These are phyloP conservation scores for Tenodera sinensis DNA, from an alignment of 2,888 invertebrate species.

Conservation along the genomic window DNA sequence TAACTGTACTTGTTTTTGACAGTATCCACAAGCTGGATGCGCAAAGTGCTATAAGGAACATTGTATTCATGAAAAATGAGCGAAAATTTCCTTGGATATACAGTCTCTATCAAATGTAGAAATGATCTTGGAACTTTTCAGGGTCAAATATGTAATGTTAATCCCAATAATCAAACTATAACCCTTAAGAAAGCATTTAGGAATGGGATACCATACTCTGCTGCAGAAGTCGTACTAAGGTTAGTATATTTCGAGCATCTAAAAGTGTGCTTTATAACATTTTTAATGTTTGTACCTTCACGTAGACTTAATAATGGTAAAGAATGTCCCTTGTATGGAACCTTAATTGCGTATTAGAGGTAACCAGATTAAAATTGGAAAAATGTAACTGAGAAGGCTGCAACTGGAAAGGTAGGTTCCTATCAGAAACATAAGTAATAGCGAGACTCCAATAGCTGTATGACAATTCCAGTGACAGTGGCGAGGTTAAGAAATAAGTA, in stretches of 20 bases:
- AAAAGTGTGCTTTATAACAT: background rate
- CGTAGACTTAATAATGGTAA: too few relatives aligned
- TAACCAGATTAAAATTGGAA: too few relatives aligned
- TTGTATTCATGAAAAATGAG: background rate
- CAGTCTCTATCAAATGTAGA: conserved; percentile 79
- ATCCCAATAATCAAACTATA: conserved; percentile 59
- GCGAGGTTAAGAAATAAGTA: too few relatives aligned
- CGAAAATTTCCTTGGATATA: conserved; percentile 58
- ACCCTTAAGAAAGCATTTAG: conserved; percentile 77
- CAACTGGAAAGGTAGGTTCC: too few relatives aligned
- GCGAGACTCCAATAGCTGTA: too few relatives aligned
- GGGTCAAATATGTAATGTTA: conserved; percentile 70
- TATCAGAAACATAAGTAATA: too few relatives aligned
- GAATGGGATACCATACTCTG: conserved; percentile 67
- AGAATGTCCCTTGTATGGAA: too few relatives aligned
- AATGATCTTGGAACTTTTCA: conserved; percentile 77
- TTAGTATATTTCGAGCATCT: conserved; percentile 40
- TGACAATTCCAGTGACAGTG: too few relatives aligned
- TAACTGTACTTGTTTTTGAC: background rate
- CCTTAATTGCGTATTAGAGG: too few relatives aligned
- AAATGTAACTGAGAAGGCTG: too few relatives aligned
- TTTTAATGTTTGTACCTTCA: background rate
- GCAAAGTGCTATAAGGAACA: background rate
- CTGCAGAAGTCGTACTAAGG: conserved; percentile 61
- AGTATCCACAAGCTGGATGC: background rate